Evolutionary conservation across 2,113 vertebrate genomes (phyloP).

Genomic region (Eidolon helvum): DNA sequence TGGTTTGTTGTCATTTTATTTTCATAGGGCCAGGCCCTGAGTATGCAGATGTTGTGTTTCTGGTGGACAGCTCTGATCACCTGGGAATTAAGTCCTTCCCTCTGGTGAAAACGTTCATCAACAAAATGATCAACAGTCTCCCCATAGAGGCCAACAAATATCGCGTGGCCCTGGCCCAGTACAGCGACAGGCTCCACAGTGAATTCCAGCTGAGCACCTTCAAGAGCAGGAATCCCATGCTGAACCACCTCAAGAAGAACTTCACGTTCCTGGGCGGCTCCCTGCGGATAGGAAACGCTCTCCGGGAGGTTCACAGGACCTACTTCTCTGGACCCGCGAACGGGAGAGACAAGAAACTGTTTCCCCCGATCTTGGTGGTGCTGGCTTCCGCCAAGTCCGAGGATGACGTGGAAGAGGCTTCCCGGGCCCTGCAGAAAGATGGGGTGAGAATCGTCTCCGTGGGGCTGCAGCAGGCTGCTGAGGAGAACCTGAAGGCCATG

Average conservation of each 20-base stretch:
- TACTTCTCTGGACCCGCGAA: constrained; percentile 60
- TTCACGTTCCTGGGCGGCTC: constrained; percentile 63
- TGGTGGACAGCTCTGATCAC: constrained; percentile 77
- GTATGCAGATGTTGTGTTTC: constrained; percentile 79
- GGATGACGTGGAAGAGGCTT: constrained; percentile 72
- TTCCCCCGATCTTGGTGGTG: constrained; percentile 76
- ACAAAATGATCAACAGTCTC: constrained; percentile 65
- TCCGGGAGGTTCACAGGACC: constrained; percentile 54
- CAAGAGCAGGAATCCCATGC: constrained; percentile 68
- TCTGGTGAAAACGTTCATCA: constrained; percentile 69
- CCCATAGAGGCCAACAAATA: constrained; percentile 71
- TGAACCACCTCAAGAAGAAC: constrained; percentile 78
- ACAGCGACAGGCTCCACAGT: constrained; percentile 50
- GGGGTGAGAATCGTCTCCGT: constrained; percentile 78
- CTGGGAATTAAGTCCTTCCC: constrained; percentile 70
- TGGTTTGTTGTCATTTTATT: constrained; percentile 17
- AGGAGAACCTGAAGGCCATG: constrained; percentile 71
- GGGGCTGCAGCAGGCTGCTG: constrained; percentile 63
- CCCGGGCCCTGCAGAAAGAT: constrained; percentile 42
- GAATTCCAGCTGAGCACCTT: constrained; percentile 74
- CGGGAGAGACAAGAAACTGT: constrained; percentile 69
- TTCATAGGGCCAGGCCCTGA: constrained; percentile 55
- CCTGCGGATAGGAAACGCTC: constrained; percentile 68
- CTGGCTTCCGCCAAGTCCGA: constrained; percentile 73
- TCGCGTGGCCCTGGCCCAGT: constrained; percentile 79